phyloP scores from a whole-genome alignment of 2,888 invertebrate genomes.

The Aproaerema taeniolella region DNA sequence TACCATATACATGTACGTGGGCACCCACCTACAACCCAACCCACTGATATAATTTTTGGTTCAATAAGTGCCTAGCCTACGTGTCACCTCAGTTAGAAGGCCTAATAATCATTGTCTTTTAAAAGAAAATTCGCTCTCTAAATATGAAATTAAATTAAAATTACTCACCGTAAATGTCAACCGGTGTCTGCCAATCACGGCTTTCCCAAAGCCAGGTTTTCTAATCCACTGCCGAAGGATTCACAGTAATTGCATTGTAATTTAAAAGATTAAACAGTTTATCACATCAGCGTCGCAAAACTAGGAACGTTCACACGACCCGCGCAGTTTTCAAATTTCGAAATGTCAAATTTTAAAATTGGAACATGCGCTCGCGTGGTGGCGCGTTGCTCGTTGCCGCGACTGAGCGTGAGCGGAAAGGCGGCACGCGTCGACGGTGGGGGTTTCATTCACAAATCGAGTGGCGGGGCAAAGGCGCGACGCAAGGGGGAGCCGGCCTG shows the following conservation, averaged over 20 bases:
- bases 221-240: constrained; percentile 29
- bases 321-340: constrained; percentile 53
- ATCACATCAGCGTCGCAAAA: constrained; percentile 37
- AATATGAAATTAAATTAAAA: constrained; percentile 40
- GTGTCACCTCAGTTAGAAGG: constrained; percentile 52
- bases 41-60: constrained; percentile 61
- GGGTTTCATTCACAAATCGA: constrained; percentile 71
- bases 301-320: constrained; percentile 38
- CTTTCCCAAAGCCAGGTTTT: constrained; percentile 49
- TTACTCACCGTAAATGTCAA: constrained; percentile 57
- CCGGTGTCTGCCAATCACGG: constrained; percentile 44
- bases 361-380: constrained; percentile 59
- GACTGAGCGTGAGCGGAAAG: constrained; percentile 59
- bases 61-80: constrained; percentile 53
- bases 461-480: constrained; percentile 54
- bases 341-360: constrained; percentile 49
- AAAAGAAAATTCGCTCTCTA: too few species aligned
- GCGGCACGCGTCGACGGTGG: constrained; percentile 65
- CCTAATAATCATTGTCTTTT: constrained; percentile 33
- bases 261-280: constrained; percentile 12
- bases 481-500: constrained; percentile 35
- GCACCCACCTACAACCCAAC: constrained; percentile 65
- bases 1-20: constrained; percentile 63
- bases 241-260: constrained; percentile 37
- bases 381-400: constrained; percentile 61